Conservation (phyloP, 2,113 vertebrate genomes). For the Campylomormyrus tamandua region DNA sequence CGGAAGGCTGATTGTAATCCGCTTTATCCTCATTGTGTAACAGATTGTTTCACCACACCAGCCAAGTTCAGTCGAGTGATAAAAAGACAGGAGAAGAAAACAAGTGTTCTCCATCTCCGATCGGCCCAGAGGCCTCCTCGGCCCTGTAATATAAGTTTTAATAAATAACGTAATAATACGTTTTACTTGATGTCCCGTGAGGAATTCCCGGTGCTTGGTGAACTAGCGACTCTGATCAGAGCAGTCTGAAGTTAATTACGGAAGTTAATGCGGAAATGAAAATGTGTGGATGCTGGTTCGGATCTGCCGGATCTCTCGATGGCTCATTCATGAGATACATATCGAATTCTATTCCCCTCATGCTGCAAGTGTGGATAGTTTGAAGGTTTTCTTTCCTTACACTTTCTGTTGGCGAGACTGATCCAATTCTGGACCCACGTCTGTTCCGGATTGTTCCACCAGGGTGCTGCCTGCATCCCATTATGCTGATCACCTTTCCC, state of each 20-base stretch:
- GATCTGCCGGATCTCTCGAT: neutral
- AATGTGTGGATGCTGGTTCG: neutral
- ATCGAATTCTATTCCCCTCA: neutral
- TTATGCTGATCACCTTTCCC: neutral
- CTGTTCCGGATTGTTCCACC: neutral
- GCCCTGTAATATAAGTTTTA: conserved; percentile 35
- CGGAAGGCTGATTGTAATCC: conserved; percentile 36
- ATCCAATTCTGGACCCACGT: neutral
- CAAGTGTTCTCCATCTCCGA: conserved; percentile 10
- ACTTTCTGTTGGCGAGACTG: neutral
- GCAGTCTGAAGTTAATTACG: conserved; percentile 1
- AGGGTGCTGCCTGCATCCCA: neutral
- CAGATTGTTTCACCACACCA: conserved; percentile 27
- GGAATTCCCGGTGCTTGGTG: conserved; percentile 60
- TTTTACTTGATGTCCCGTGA: conserved; percentile 47
- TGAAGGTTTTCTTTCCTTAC: neutral
- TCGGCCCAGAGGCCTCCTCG: conserved; percentile 8
- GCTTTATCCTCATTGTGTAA: conserved; percentile 40
- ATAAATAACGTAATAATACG: conserved; percentile 40
- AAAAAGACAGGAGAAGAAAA: conserved; percentile 10
- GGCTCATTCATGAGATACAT: neutral
- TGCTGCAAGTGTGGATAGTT: neutral
- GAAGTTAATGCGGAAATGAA: neutral
- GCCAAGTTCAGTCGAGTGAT: conserved; percentile 38
- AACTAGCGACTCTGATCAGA: conserved; percentile 48